Base-by-base conservation (phyloP, 2,888 invertebrate genomes). In the Dryomyza anilis region DNA sequence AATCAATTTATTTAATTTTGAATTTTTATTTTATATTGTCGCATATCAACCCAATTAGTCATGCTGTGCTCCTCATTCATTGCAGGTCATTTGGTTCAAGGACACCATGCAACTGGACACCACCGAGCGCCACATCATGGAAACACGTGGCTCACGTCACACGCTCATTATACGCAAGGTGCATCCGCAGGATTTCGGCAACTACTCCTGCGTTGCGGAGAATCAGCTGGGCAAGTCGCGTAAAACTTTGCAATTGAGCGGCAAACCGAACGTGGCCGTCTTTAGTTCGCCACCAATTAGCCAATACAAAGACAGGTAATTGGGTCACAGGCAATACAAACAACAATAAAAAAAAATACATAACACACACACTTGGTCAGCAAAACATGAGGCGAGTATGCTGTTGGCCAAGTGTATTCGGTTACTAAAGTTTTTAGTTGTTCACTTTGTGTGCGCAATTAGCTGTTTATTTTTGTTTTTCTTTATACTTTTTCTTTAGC, bases 151-250 rank as follows among this genome's bases (percentile, higher is more conserved):
- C 64, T 87, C 88, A 74, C 83, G 89, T 73, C 89, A 89, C 79
- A 89, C 88, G 25, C 85, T 89, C 73, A 87, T 89, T 81, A 87
- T 89, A 77, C 85, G 88, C 67, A 89, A 88, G 84, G 89, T 89
- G 72, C 87, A 89, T 79, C 85, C 86, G 68, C 86, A 87, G 72
- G 89, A 89, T 84, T 89, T 89, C 79, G 89, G 89, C 72, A 89
- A 89, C 84, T 89, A 89, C 83, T 88, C 88, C 73, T 89, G 89
- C 81, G 87, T 88, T 70, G 89, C 89, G 56, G 89, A 89, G 80
- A 89, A 89, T 84, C 86, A 86, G 76, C 85, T 89, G 72, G 89
- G 89, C 69, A 87, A 88, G 82, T 86, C 87, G 69, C 85, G 87
- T 71, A 88, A 88, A 82, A 88, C 86, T 80, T 85, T 89, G 69